Percentiles rank a stretch among this genome's conserved stretches.
phyloP scores from a whole-genome alignment of 2,797 vertebrate species.

The Nyctibius grandis region DNA sequence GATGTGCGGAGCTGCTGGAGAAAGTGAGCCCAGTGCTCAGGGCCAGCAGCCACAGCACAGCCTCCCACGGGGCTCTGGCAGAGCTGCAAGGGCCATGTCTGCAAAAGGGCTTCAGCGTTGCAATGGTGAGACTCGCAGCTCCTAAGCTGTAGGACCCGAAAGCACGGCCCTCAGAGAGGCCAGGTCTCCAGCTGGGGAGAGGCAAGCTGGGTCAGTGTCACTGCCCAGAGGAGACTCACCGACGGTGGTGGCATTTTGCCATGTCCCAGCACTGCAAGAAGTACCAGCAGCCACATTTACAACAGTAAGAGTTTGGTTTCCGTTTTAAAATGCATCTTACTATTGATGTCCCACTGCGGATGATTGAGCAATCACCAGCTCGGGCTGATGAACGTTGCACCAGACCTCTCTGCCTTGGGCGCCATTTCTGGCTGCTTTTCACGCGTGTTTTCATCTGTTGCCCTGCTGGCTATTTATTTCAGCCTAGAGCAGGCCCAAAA shows the following conservation, averaged over 20 bases:
- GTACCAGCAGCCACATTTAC: background rate
- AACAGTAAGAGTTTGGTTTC: background rate
- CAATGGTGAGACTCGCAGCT: background rate
- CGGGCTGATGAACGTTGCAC: fast-evolving
- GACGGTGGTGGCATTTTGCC: background rate
- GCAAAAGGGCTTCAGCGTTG: background rate
- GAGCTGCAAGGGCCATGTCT: fast-evolving
- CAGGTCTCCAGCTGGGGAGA: background rate
- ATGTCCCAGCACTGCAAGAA: background rate
- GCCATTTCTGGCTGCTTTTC: background rate
- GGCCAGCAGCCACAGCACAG: background rate
- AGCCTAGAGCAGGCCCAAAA: background rate
- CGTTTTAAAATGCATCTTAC: background rate
- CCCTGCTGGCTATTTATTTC: background rate
- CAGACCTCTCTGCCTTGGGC: background rate
- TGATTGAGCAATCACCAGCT: fast-evolving
- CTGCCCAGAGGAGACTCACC: background rate
- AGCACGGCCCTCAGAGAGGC: fast-evolving
- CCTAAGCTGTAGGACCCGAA: background rate
- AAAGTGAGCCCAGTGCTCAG: fast-evolving
- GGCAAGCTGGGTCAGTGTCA: background rate
- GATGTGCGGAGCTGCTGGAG: background rate
- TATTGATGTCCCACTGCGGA: fast-evolving
- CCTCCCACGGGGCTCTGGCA: background rate
- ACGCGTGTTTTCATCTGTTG: background rate